Evolutionary conservation across 1,140 invertebrate species (phyloP).

Genomic region (Aplysia californica): DNA sequence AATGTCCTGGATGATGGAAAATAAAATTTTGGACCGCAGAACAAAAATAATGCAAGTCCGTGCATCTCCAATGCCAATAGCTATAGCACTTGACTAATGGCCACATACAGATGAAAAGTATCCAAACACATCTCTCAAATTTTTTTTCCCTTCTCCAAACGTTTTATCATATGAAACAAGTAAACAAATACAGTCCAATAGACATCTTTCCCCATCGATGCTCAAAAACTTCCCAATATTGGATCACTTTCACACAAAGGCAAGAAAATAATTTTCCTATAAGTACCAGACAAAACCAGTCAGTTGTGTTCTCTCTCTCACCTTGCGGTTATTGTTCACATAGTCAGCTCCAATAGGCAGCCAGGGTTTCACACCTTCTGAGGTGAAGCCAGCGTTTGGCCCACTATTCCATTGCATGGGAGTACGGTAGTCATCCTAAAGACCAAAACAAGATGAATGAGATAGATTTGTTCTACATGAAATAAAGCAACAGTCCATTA

Average conservation of each 20-base stretch:
- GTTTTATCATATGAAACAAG: too few species aligned
- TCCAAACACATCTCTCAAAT: neutral
- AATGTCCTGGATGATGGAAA: neutral
- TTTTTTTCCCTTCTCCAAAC: neutral
- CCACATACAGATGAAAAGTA: too few species aligned
- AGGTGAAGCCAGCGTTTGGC: constrained; percentile 70
- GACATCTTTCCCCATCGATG: neutral
- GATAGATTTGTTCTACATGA: too few species aligned
- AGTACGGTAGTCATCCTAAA: constrained; percentile 38
- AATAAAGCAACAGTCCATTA: neutral
- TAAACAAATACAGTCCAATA: neutral
- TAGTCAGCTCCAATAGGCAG: constrained; percentile 53
- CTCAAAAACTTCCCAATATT: neutral
- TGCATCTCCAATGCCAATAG: too few species aligned
- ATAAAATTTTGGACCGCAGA: too few species aligned
- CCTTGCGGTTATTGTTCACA: constrained; percentile 37
- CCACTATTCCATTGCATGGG: constrained; percentile 67
- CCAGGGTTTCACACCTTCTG: constrained; percentile 53
- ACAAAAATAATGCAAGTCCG: too few species aligned
- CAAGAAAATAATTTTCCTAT: neutral
- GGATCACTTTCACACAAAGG: neutral
- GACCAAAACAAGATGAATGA: neutral
- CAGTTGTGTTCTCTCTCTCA: constrained; percentile 17
- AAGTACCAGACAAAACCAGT: neutral
- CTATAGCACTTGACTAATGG: too few species aligned